A percentile compares a stretch with the other conserved stretches of the same genome.
Evolutionary conservation across 37 sponge, comb jelly and placozoan species (phyloP).

Genomic region (Aplysina aerophoba): DNA sequence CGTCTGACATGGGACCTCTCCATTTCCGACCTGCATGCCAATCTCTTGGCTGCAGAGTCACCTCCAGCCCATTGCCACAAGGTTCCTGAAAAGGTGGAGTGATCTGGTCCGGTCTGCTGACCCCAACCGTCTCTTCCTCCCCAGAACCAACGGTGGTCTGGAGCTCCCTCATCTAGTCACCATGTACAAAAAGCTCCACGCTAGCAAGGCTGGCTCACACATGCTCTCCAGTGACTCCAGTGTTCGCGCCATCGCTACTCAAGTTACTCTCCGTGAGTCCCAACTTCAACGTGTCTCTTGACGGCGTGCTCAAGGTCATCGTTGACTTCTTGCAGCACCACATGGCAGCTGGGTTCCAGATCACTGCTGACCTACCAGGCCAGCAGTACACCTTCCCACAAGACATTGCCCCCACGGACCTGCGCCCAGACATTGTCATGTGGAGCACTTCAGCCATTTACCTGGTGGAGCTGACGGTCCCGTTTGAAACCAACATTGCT

Average conservation of each 20-base stretch:
- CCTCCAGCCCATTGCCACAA: constrained; percentile 36
- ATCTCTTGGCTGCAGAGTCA: constrained; percentile 14
- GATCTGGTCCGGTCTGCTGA: not conserved
- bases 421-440: not conserved
- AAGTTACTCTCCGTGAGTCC: not conserved
- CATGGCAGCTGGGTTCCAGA: not conserved
- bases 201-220: not conserved
- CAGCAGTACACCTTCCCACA: not conserved
- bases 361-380: not conserved
- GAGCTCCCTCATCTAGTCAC: not conserved
- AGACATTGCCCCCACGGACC: not conserved
- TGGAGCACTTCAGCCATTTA: no score
- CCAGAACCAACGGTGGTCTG: constrained; percentile 13
- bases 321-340: not conserved
- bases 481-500: not conserved
- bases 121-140: no score
- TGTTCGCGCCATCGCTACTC: not conserved
- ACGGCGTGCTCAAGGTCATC: constrained; percentile 9
- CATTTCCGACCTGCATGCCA: constrained; percentile 3
- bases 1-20: constrained; percentile 35
- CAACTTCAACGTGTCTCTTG: not conserved
- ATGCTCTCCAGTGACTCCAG: not conserved
- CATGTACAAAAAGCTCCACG: constrained; percentile 18
- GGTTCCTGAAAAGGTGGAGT: constrained; percentile 31
- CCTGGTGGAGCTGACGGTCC: constrained; percentile 7